Percentiles rank a stretch among this genome's conserved stretches.
phyloP scores from a whole-genome alignment of 2,113 vertebrate species.

The Noturus placidus region DNA sequence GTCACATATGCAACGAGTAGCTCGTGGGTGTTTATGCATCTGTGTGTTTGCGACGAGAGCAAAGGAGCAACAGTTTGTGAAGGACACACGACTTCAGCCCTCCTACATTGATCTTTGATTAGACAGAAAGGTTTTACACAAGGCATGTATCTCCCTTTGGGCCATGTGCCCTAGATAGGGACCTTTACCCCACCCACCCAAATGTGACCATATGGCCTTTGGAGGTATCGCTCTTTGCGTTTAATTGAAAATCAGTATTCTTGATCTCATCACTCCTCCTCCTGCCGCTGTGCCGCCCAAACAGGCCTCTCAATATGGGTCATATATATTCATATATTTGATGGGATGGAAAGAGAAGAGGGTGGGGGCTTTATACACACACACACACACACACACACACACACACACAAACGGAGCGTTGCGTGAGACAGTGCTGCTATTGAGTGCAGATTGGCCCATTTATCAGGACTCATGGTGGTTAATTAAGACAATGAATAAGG shows the following conservation, averaged over 20 bases:
- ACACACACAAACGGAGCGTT: not conserved
- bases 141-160: constrained; percentile 71
- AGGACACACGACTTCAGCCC: constrained; percentile 73
- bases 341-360: constrained; percentile 20
- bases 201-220: constrained; percentile 57
- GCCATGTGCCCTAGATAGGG: constrained; percentile 59
- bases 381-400: constrained; percentile 38
- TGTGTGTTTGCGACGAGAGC: constrained; percentile 64
- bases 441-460: constrained; percentile 74
- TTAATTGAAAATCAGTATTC: constrained; percentile 53
- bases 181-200: constrained; percentile 14
- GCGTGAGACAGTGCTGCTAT: constrained; percentile 24
- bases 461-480: constrained; percentile 78
- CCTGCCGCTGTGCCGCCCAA: constrained; percentile 16
- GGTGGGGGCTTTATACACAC: constrained; percentile 23
- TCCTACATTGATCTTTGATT: constrained; percentile 68
- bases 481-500: constrained; percentile 84
- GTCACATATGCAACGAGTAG: constrained; percentile 75
- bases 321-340: constrained; percentile 61
- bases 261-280: constrained; percentile 31
- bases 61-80: constrained; percentile 73
- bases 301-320: constrained; percentile 45
- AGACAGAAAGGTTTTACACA: constrained; percentile 69
- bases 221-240: constrained; percentile 13
- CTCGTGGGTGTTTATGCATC: constrained; percentile 72